These are phyloP conservation scores for Siniperca obscura DNA, from an alignment of 2,797 vertebrate species.

Conservation along the genomic window DNA sequence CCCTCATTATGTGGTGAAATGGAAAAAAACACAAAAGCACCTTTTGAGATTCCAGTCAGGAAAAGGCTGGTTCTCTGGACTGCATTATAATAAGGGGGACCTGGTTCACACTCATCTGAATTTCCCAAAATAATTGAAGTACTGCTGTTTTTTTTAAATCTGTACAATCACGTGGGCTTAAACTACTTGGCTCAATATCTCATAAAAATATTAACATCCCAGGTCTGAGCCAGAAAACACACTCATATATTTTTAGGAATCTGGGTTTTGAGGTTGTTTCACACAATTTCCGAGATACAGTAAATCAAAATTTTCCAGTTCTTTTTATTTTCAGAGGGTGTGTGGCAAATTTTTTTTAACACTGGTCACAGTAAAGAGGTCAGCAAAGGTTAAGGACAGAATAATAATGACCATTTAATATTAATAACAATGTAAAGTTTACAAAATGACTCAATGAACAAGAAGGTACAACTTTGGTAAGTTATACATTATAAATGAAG, in stretches of 20 bases:
- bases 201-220: conserved; percentile 52
- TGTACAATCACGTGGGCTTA: conserved; percentile 52
- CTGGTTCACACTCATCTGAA: conserved; percentile 56
- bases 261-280: conserved; percentile 26
- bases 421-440: background rate
- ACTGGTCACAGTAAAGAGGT: background rate
- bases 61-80: conserved; percentile 68
- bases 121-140: conserved; percentile 66
- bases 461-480: background rate
- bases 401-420: background rate
- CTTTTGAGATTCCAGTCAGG: conserved; percentile 80
- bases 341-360: background rate
- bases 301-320: conserved; percentile 19
- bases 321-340: background rate
- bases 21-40: conserved; percentile 79
- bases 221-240: conserved; percentile 23
- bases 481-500: background rate
- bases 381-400: conserved; percentile 16
- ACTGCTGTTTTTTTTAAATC: conserved; percentile 54
- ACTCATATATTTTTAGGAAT: conserved; percentile 20
- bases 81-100: conserved; percentile 54
- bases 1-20: conserved; percentile 82
- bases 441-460: background rate
- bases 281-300: conserved; percentile 13
- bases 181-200: conserved; percentile 45